phyloP scores from a whole-genome alignment of 1,140 invertebrate genomes.

The Diachasma alloeum region DNA sequence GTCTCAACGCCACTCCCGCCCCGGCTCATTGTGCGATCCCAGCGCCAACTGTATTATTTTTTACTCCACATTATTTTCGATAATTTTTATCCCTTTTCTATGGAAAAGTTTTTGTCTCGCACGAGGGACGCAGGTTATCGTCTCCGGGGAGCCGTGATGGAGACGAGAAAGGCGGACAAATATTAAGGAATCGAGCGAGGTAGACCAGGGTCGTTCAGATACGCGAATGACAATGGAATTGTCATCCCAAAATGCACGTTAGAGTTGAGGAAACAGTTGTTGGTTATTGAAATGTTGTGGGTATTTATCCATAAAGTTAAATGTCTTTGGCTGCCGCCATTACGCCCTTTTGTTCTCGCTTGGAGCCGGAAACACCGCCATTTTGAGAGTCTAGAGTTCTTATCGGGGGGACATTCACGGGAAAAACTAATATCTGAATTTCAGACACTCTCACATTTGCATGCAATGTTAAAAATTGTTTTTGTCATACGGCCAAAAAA shows the following conservation, averaged over 20 bases:
- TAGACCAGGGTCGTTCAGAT: conserved; percentile 47
- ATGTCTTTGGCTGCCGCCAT: conserved; percentile 31
- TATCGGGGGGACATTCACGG: background rate
- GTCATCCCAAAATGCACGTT: conserved; percentile 51
- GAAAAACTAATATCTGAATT: too few species aligned
- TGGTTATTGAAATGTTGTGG: conserved; percentile 57
- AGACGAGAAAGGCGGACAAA: background rate
- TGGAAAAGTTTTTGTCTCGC: background rate
- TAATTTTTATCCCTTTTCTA: background rate
- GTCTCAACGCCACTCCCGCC: conserved; percentile 45
- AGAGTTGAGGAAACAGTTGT: conserved; percentile 47
- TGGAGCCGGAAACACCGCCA: conserved; percentile 28
- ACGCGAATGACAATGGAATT: conserved; percentile 45
- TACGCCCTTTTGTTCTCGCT: conserved; percentile 15
- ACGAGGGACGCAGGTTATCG: background rate
- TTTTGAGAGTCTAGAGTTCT: background rate
- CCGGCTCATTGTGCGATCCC: background rate
- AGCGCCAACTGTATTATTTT: conserved; percentile 35
- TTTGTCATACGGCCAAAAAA: too few species aligned
- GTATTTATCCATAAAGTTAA: conserved; percentile 50
- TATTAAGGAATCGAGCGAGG: conserved; percentile 32
- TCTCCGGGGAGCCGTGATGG: background rate
- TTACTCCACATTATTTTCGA: conserved; percentile 26
- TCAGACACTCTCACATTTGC: too few species aligned
- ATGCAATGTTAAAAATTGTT: too few species aligned